A percentile compares a stretch with the other conserved stretches of the same genome.
Conservation (phyloP, 2,797 vertebrate genomes). For the Sebastes diaconus region DNA sequence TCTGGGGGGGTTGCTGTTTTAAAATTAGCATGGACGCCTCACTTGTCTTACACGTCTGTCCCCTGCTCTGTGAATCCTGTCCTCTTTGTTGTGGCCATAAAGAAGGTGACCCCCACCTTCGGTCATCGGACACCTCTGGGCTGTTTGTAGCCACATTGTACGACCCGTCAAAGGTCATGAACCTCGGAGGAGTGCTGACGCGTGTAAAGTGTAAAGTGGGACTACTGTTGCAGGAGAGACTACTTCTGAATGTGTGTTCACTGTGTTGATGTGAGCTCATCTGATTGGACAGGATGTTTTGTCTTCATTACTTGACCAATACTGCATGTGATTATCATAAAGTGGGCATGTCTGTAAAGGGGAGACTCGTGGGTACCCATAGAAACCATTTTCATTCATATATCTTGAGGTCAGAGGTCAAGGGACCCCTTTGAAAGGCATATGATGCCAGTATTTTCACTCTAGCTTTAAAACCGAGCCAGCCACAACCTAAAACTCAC, state of each 20-base stretch:
- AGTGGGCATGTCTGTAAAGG: no score
- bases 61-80: background rate
- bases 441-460: no score
- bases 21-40: conserved; percentile 6
- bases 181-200: conserved; percentile 14
- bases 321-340: no score
- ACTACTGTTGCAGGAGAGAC: background rate
- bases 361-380: no score
- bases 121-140: background rate
- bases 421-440: no score
- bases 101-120: background rate
- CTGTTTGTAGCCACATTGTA: conserved; percentile 19
- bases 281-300: background rate
- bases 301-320: background rate
- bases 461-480: no score
- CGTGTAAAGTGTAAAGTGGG: background rate
- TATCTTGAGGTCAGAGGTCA: no score
- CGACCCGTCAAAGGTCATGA: conserved; percentile 12
- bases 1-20: background rate
- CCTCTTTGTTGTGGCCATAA: conserved; percentile 12
- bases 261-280: background rate
- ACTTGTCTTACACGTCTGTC: background rate
- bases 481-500: no score
- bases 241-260: background rate
- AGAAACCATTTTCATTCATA: no score